Evolutionary conservation across 2,888 invertebrate genomes (phyloP), one percentile per base, ranked within the genome.

Genomic region (Drosophila prostipennis): DNA sequence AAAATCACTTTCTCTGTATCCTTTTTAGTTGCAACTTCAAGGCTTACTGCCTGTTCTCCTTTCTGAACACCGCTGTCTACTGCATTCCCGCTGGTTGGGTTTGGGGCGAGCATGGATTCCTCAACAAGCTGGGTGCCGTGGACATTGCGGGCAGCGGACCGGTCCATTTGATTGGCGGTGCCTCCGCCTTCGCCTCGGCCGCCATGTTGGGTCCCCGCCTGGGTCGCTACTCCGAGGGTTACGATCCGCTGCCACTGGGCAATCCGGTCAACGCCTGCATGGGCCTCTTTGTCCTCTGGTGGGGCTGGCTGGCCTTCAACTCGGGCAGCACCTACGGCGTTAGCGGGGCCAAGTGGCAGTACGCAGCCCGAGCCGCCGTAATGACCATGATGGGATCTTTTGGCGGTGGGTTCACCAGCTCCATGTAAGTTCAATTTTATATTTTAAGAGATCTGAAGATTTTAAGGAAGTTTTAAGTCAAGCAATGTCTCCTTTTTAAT

Each of bases 291-390:
- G 97, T 98, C 40, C 92, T 98, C 0, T 98, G 98, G 98, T 98
- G 98, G 98, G 98, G 98, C 0, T 98, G 98, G 98, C 93, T 98
- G 57, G 98, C 98, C 0, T 98, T 98, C 90, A 98, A 98, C 92
- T 98, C 98, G 54, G 98, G 98, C 13, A 97, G 97, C 78, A 96
- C 96, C 52, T 96, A 96, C 86, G 96, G 96, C 60, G 95, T 92
- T 2, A 92, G 96, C 72, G 97, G 96, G 0, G 94, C 95, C 6
- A 96, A 96, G 91, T 98, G 98, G 98, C 96, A 97, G 90, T 97
- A 97, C 89, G 97, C 98, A 0, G 97, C 97, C 0, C 93, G 96
- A 48, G 97, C 97, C 0, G 97, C 97, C 0, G 97, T 97, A 0
- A 96, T 96, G 93, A 98, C 98, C 0, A 96, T 98, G 94, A 95